These are phyloP conservation scores for Pterostichus madidus DNA, from an alignment of 2,888 invertebrate genomes.

Conservation along the genomic window DNA sequence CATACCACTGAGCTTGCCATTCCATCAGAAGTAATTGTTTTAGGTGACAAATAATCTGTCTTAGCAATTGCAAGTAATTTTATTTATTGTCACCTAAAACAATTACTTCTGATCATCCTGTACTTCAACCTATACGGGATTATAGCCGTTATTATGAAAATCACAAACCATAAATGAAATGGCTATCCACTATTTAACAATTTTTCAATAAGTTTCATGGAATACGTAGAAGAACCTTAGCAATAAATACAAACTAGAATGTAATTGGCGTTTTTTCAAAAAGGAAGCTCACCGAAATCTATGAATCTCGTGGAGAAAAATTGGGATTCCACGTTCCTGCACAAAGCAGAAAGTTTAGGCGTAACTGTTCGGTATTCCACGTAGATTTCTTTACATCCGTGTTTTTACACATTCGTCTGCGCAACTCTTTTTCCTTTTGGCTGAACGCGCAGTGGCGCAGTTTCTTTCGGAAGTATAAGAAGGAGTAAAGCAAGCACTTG, in stretches of 20 bases:
- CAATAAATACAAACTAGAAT: neutral
- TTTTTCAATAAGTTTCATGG: too few relatives aligned
- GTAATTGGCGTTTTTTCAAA: neutral
- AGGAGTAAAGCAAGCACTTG: slow-evolving; percentile 14
- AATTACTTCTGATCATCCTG: too few relatives aligned
- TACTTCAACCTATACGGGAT: too few relatives aligned
- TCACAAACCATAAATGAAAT: too few relatives aligned
- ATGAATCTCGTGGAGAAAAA: neutral
- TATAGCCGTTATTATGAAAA: too few relatives aligned
- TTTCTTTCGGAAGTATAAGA: slow-evolving; percentile 35
- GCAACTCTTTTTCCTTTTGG: slow-evolving; percentile 23
- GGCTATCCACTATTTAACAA: too few relatives aligned
- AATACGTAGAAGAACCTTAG: too few relatives aligned
- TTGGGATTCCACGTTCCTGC: neutral
- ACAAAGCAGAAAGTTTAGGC: neutral
- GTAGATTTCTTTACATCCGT: slow-evolving; percentile 10
- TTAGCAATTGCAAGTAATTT: too few relatives aligned
- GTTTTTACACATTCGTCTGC: slow-evolving; percentile 16
- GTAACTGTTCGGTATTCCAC: slow-evolving; percentile 23
- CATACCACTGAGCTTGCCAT: too few relatives aligned
- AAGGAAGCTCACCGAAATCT: neutral
- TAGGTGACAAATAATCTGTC: too few relatives aligned
- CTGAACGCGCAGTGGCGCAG: slow-evolving; percentile 21
- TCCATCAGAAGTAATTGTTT: too few relatives aligned
- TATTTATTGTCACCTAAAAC: too few relatives aligned